Conservation (phyloP, 1,140 invertebrate species). For the Proctacanthus coquilletti region DNA sequence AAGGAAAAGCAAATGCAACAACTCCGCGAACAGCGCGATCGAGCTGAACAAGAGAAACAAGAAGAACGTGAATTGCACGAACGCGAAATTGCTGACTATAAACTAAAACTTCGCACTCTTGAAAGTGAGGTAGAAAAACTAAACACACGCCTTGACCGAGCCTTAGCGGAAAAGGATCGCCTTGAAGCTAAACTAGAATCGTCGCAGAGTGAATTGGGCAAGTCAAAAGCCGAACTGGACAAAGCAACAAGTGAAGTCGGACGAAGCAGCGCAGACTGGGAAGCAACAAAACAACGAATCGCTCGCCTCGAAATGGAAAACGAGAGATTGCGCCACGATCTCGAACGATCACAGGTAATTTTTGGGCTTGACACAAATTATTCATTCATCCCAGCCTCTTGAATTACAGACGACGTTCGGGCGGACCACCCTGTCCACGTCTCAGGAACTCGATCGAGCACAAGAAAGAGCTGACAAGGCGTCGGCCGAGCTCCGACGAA, state of each 20-base stretch:
- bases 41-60: conserved; percentile 90
- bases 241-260: conserved; percentile 80
- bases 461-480: conserved; percentile 79
- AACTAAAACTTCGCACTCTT: conserved; percentile 79
- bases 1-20: conserved; percentile 94
- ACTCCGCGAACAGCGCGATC: conserved; percentile 75
- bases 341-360: conserved; percentile 51
- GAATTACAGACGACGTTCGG: conserved; percentile 50
- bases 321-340: conserved; percentile 67
- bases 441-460: conserved; percentile 63
- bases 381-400: conserved; percentile 3
- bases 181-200: conserved; percentile 81
- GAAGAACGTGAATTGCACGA: conserved; percentile 91
- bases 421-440: conserved; percentile 53
- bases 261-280: conserved; percentile 75
- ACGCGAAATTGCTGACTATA: conserved; percentile 85
- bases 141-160: conserved; percentile 69
- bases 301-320: conserved; percentile 78
- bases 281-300: conserved; percentile 71
- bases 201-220: conserved; percentile 82
- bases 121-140: conserved; percentile 87
- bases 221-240: conserved; percentile 83
- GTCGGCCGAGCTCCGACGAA: conserved; percentile 65
- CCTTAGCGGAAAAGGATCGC: conserved; percentile 75
- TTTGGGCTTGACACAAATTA: background rate